Evolutionary conservation across 1,140 invertebrate genomes (phyloP), one percentile per base, ranked within the genome.

Genomic region (Chelonus insularis): DNA sequence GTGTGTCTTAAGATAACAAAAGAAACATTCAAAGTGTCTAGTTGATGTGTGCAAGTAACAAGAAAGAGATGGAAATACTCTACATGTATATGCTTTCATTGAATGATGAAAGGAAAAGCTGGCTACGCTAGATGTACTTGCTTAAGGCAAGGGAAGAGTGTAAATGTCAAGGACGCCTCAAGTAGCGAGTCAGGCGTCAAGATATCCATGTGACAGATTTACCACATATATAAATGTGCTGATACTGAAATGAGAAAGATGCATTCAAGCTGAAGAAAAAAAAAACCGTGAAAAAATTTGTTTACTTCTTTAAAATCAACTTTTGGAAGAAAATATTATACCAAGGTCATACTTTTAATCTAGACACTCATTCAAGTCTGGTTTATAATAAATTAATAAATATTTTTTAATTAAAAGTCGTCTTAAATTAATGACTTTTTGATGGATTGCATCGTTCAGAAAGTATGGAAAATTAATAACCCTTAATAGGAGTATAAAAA

Each of bases 161-260:
- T 48, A 58, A 58, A 58, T 58, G 57, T 58, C 57, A 58, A 58
- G 57, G 57, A 43, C 43, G 55, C 39, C 25, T 6, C 21, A 18
- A 58, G 57, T 58, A 41, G 45, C 47, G 12, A 23, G 56, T 57
- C 43, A 47, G 25, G 41, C 25, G 20, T 23, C 4, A 18, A 58
- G 57, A 58, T 58, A 55, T 21, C 36, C 18, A 16, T 37, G 57
- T 23, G 57, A 50, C 57, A 58, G 57, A 58, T 58, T 58, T 50
- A 48, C 16, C 23, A 39, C 41, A 29, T 18, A n/a, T n/a, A 37
- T 12, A 37, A 54, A 34, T 7, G 11, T 25, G 16, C 41, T 18
- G 21, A 29, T 6, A 34, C 12, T 12, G 41, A 9, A 29, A 48
- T 29, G 23, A 48, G 45, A 11, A 18, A 23, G 12, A 48, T 25